Evolutionary conservation across 2,113 vertebrate species (phyloP), one percentile per base, ranked within the genome.

Genomic region (Canis aureus): DNA sequence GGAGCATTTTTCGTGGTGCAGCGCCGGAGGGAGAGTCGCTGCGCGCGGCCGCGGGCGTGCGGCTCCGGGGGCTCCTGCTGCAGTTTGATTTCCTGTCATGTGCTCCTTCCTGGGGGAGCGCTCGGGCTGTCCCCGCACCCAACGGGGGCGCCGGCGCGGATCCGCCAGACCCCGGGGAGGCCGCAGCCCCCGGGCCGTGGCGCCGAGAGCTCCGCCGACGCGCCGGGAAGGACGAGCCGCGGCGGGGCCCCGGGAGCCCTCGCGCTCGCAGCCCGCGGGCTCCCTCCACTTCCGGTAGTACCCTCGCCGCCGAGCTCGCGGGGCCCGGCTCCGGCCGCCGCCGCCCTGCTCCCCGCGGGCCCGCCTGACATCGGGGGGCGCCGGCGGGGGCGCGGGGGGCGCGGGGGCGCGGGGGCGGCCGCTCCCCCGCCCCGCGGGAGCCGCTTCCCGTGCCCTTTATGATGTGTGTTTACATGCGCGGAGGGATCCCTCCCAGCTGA

Each of bases 391-490:
- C 81, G 43, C 10, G 59, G 49, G 15, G 89, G 43, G 43, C 43
- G 43, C 43, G 43, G 43, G 35, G 43, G 43, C 43, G 43, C 43
- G 64, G 16, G 23, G 59, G 59, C 81, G 43, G 43, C 43, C 43
- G 43, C 43, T 19, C 20, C 92, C 17, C 96, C 88, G 20, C 76
- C 84, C 74, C 60, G 2, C 74, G 2, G 82, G 84, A 92, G 92
- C 60, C 71, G 85, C 71, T 95, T 92, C 78, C 73, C 74, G 89
- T 95, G 92, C 96, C 97, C 98, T 98, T 98, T 98, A 98, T 95
- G 97, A 91, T 97, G 98, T 98, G 94, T 99, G 99, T 99, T 99
- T 99, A 99, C 99, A 99, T 99, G 98, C 88, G 99, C 99, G 99
- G 98, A 99, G 95, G 98, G 97, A 98, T 98, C 98, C 76, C 10